Evolutionary conservation across 2,797 vertebrate genomes (phyloP), one percentile per base, ranked within the genome.

Genomic region (Rhynchotus rufescens): DNA sequence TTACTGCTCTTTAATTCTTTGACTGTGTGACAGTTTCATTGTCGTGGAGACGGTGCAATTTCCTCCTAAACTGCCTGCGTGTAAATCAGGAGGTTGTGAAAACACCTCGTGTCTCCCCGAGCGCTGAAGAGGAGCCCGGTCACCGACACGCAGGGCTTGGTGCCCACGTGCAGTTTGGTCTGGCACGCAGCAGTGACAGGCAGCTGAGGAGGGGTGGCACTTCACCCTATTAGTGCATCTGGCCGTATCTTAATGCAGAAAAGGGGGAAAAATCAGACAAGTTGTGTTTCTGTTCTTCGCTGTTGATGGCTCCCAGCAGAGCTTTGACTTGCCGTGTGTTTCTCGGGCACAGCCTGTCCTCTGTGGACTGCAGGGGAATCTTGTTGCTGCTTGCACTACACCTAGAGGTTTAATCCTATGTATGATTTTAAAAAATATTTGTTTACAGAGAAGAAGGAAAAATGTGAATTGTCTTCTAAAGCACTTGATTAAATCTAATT

Each of bases 401-500:
- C 36, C 19, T 68, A 26, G 32, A 64, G 26, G 77, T 91, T 82
- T 84, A 85, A 38, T 61, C 68, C 61, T 80, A 9, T 3, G 10
- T 56, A 15, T 88, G 51, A 52, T 92, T 56, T 2, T n/a, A 52
- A 62, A 64, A 84, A 23, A 13, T 36, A 64, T 78, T 86, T 8
- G 3, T 91, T 47, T 88, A 67, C 62, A 87, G 38, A 52, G 21
- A 30, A 52, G 49, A 28, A 59, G 54, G 30, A 38, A 69, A 86
- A 81, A 75, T 15, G 52, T 75, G 40, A 62, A 26, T 80, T 52
- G 22, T 81, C 60, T 72, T 54, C 75, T 75, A 89, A 85, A 66
- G 65, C 59, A 67, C 71, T 85, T 32, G 65, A 89, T 91, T 78
- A 84, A 91, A 79, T 32, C 51, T 89, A 79, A 19, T 86, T 90